A percentile compares a stretch with the other conserved stretches of the same genome.
Conservation (phyloP, 2,797 vertebrate genomes). For the Sebastes hopkinsi region DNA sequence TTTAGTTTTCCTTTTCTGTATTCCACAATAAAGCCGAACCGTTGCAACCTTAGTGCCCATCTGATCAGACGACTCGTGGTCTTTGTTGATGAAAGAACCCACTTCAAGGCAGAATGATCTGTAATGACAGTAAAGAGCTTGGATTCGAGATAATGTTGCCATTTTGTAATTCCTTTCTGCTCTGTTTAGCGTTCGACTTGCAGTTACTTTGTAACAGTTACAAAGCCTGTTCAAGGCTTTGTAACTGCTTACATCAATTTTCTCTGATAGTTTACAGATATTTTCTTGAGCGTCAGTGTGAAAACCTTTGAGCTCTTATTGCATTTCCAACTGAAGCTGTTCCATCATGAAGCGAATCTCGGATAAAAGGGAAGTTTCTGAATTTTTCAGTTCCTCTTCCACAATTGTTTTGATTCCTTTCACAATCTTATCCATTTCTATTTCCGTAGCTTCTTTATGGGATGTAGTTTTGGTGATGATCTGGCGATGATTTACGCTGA, state of each 20-base stretch:
- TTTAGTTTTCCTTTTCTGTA: slow-evolving; percentile 9
- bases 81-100: slow-evolving; percentile 19
- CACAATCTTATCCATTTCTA: not conserved
- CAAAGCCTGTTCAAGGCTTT: not conserved
- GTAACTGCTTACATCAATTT: too few relatives aligned
- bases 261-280: too few relatives aligned
- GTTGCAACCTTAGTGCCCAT: slow-evolving; percentile 1
- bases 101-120: slow-evolving; percentile 4
- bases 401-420: not conserved
- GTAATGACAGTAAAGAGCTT: slow-evolving; percentile 3
- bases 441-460: not conserved
- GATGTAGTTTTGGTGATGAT: too few relatives aligned
- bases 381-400: not conserved
- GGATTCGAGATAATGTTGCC: too few relatives aligned
- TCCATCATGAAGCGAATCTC: too few relatives aligned
- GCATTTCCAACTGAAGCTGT: too few relatives aligned
- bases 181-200: not conserved
- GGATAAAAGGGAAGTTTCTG: not conserved
- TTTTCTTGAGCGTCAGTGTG: too few relatives aligned
- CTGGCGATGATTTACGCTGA: not conserved
- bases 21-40: slow-evolving; percentile 9
- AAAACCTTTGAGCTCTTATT: too few relatives aligned
- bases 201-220: too few relatives aligned
- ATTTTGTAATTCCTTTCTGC: not conserved
- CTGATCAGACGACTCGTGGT: not conserved